A percentile compares a stretch with the other conserved stretches of the same genome.
These are phyloP conservation scores for Trichonephila inaurata DNA, from an alignment of 1,140 invertebrate species.

Conservation along the genomic window DNA sequence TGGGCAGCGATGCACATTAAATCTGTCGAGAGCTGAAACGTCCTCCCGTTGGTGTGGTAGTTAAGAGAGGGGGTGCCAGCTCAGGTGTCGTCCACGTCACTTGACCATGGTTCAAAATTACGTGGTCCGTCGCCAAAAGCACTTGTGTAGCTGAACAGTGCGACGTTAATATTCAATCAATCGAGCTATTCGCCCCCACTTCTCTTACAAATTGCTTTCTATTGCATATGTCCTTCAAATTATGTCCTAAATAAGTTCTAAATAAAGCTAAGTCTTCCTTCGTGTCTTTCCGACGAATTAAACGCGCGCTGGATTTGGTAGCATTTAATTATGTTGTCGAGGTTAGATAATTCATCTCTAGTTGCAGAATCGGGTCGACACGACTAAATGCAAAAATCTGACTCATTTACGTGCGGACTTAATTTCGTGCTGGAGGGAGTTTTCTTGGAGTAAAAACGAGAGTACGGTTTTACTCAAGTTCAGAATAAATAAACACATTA, in stretches of 20 bases:
- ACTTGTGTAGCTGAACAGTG: no score
- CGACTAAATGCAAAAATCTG: neutral
- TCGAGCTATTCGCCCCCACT: no score
- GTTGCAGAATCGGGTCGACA: neutral
- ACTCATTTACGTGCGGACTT: slow-evolving; percentile 2
- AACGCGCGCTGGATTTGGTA: slow-evolving; percentile 1
- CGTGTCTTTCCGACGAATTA: neutral
- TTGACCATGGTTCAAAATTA: no score
- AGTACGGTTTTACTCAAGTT: neutral
- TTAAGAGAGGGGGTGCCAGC: no score
- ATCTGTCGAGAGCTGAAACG: no score
- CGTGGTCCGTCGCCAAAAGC: no score
- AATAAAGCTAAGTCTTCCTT: neutral
- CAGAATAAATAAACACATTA: neutral
- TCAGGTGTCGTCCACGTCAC: no score
- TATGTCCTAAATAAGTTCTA: neutral
- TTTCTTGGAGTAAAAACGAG: neutral
- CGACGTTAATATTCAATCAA: no score
- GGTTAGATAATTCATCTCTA: neutral
- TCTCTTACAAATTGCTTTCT: no score
- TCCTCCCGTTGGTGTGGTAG: no score
- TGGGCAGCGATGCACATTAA: no score
- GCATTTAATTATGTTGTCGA: neutral
- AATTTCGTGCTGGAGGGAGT: neutral
- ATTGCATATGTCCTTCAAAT: neutral